These are phyloP conservation scores for Chymomyza fuscimana DNA, from an alignment of 2,888 invertebrate species.

Conservation along the genomic window DNA sequence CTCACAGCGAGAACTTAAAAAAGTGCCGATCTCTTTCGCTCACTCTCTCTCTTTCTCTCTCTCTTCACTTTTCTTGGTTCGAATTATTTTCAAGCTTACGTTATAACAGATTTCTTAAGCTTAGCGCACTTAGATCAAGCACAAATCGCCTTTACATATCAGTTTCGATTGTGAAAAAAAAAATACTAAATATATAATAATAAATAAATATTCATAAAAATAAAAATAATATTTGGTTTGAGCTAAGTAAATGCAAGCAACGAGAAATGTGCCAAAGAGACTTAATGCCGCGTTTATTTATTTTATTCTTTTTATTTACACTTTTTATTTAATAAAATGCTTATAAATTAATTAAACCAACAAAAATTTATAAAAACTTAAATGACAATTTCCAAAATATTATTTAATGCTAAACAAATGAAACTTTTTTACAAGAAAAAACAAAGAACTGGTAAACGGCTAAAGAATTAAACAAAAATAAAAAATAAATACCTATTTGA, in stretches of 20 bases:
- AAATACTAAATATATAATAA: background rate
- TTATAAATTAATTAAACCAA: background rate
- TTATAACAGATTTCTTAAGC: slow-evolving; percentile 8
- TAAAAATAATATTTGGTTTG: background rate
- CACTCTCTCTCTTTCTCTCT: too few species aligned
- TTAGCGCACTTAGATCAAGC: slow-evolving; percentile 18
- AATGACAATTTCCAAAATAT: background rate
- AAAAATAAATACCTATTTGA: slow-evolving; percentile 30
- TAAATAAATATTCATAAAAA: background rate
- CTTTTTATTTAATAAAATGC: background rate
- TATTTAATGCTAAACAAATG: background rate
- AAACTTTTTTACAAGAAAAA: slow-evolving; percentile 11
- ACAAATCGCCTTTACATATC: slow-evolving; percentile 43
- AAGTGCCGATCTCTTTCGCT: too few species aligned
- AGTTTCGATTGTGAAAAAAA: slow-evolving; percentile 43
- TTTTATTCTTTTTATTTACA: background rate
- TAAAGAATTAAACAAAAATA: background rate
- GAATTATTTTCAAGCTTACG: background rate
- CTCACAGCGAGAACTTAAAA: too few species aligned
- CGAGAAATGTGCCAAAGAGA: slow-evolving; percentile 58
- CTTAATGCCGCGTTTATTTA: slow-evolving; percentile 40
- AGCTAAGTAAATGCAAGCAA: slow-evolving; percentile 23
- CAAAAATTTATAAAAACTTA: background rate
- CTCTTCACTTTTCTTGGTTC: background rate
- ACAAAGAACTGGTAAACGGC: slow-evolving; percentile 3